phyloP scores from a whole-genome alignment of 2,113 vertebrate genomes.

The Psilopsiagon aymara region DNA sequence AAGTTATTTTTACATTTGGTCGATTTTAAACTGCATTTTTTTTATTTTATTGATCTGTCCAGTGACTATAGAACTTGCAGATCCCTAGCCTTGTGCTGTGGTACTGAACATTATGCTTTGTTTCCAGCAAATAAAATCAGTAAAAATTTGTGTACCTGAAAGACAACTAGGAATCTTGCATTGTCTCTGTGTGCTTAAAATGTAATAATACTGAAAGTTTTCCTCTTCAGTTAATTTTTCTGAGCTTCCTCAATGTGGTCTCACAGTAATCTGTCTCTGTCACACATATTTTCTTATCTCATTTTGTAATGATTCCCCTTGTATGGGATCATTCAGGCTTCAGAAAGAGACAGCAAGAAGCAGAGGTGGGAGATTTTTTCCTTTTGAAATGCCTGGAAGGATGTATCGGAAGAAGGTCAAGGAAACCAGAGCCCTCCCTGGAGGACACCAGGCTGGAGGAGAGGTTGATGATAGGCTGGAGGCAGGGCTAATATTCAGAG shows the following conservation, averaged over 20 bases:
- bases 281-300: neutral
- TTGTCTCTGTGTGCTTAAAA: neutral
- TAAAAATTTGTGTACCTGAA: conserved; percentile 63
- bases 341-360: neutral
- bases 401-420: neutral
- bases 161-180: conserved; percentile 44
- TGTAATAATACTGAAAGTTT: neutral
- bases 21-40: conserved; percentile 19
- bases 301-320: neutral
- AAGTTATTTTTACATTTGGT: conserved; percentile 64
- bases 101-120: conserved; percentile 1
- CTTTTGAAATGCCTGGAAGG: neutral
- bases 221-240: neutral
- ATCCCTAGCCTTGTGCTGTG: neutral
- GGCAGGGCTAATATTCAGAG: neutral
- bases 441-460: neutral
- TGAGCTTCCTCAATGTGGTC: neutral
- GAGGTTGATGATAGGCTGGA: neutral
- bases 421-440: neutral
- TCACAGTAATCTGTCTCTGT: neutral
- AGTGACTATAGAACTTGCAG: neutral
- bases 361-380: neutral
- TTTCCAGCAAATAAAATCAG: conserved; percentile 43
- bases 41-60: conserved; percentile 46
- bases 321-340: neutral